Evolutionary conservation across 2,888 invertebrate species (phyloP).

Genomic region (Diarsia brunnea): DNA sequence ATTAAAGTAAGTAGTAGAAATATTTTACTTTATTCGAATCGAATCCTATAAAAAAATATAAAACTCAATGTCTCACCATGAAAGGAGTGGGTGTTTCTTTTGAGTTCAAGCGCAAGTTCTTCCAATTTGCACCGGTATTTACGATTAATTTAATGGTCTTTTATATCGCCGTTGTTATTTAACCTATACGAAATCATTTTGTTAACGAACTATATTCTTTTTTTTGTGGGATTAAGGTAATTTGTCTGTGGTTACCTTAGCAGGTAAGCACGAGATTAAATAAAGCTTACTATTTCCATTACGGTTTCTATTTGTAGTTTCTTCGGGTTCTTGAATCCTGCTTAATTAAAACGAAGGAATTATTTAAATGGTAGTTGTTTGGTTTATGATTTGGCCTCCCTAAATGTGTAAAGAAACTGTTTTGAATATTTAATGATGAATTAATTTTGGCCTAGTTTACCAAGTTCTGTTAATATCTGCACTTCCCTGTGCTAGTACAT

Average conservation of each 20-base stretch:
- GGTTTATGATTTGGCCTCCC: background rate
- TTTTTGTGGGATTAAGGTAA: slow-evolving; percentile 12
- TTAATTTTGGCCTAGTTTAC: background rate
- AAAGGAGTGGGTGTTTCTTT: slow-evolving; percentile 22
- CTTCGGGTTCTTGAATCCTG: background rate
- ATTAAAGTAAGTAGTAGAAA: slow-evolving; percentile 8
- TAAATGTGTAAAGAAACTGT: background rate
- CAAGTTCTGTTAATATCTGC: background rate
- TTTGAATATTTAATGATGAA: background rate
- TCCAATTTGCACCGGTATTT: slow-evolving; percentile 41
- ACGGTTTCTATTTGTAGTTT: slow-evolving; percentile 4
- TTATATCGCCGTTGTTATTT: slow-evolving; percentile 30
- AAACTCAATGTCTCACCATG: background rate
- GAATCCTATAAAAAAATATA: slow-evolving; percentile 7
- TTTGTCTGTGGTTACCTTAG: background rate
- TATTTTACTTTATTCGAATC: slow-evolving; percentile 17
- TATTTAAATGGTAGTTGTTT: slow-evolving; percentile 6
- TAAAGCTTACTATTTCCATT: slow-evolving; percentile 24
- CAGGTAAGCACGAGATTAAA: slow-evolving; percentile 5
- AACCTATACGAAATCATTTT: slow-evolving; percentile 24
- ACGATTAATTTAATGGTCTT: slow-evolving; percentile 48
- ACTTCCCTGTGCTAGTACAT: no score
- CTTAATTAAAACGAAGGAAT: slow-evolving; percentile 33
- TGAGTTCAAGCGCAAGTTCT: slow-evolving; percentile 31
- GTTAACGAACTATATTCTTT: slow-evolving; percentile 14